These are phyloP conservation scores for Oryzias dopingdopingensis DNA, from an alignment of 2,797 vertebrate genomes.

Conservation along the genomic window DNA sequence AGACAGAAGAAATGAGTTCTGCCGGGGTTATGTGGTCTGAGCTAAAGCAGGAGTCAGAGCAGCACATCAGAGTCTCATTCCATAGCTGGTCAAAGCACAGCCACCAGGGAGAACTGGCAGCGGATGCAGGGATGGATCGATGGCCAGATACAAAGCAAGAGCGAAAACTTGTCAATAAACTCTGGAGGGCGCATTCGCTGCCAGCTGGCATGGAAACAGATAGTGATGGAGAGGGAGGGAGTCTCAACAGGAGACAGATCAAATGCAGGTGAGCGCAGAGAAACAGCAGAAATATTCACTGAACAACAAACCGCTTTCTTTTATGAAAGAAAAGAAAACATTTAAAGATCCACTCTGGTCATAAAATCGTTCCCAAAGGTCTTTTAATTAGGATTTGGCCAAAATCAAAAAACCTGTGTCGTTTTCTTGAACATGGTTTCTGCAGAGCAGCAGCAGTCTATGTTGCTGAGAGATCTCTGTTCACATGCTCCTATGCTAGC, in stretches of 20 bases:
- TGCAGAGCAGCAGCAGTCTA: too few relatives aligned
- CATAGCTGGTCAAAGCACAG: conserved; percentile 49
- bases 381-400: too few relatives aligned
- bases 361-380: too few relatives aligned
- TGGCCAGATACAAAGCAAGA: conserved; percentile 51
- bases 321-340: too few relatives aligned
- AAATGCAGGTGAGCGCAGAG: conserved; percentile 26
- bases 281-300: conserved; percentile 12
- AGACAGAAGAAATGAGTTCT: background rate
- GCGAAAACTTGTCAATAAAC: conserved; percentile 65
- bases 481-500: too few relatives aligned
- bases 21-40: conserved; percentile 31
- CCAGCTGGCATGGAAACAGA: conserved; percentile 57
- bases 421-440: too few relatives aligned
- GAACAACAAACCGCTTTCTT: background rate
- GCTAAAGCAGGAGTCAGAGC: conserved; percentile 55
- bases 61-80: conserved; percentile 55
- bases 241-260: conserved; percentile 29
- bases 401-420: too few relatives aligned
- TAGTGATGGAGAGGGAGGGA: conserved; percentile 29
- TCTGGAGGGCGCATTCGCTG: conserved; percentile 65
- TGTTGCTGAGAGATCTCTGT: too few relatives aligned
- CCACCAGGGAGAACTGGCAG: conserved; percentile 61
- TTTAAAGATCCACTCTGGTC: too few relatives aligned
- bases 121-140: conserved; percentile 57